Evolutionary conservation across 1,140 invertebrate genomes (phyloP), one percentile per base, ranked within the genome.

Genomic region (Muscidifurax raptorellus): DNA sequence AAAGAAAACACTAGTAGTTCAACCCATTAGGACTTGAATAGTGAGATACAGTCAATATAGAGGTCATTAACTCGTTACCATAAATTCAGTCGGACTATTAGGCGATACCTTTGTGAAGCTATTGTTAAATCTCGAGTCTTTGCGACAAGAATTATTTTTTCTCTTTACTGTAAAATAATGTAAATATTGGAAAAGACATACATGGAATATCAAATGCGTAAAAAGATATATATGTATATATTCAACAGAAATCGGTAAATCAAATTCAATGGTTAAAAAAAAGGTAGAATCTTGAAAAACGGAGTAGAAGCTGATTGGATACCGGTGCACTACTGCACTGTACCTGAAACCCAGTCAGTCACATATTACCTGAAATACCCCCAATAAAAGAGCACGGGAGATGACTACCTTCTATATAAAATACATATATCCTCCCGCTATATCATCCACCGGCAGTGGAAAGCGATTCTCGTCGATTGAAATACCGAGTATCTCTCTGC

Each of bases 401-500:
- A 75, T 44, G 69, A 81, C 36, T 40, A 40, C 9, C 80, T 81
- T 74, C 72, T 74, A 81, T 74, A 81, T 59, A 59, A 81, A 81
- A 81, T 59, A 81, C 72, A 81, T 81, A 81, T 81, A 74, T 81
- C 44, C 72, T 81, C 44, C 28, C 22, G 15, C 36, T 40, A 10
- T 40, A 40, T 0, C 7, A 40, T 40, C 36, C 0, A 40, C 7
- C 9, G 36, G 79, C 28, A 7, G 44, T 71, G 13, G 52, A 59
- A 59, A 59, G 47, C 76, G 75, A 76, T 59, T 36, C 27, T 76
- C 36, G 27, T 74, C 85, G 85, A 86, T 87, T 87, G 83, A 87
- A 86, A 85, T 81, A 84, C 72, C 80, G 25, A 44, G 85, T 83
- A 22, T 2, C 66, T 71, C 28, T 71, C 28, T 77, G 81, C 28